These are phyloP conservation scores for Tridacna crocea DNA, from an alignment of 2,888 invertebrate genomes.

Conservation along the genomic window DNA sequence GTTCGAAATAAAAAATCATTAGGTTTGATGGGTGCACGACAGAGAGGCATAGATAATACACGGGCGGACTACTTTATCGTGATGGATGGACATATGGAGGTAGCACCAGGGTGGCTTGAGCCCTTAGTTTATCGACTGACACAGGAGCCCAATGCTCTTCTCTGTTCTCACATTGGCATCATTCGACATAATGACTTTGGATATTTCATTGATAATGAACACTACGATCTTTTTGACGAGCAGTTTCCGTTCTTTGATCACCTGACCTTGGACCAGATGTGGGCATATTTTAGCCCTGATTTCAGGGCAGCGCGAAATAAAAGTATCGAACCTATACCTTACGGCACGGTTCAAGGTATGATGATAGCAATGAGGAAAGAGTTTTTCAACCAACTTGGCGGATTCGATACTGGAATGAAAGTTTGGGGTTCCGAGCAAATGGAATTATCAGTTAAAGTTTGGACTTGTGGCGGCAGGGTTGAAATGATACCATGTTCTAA, in stretches of 20 bases:
- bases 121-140: constrained; percentile 44
- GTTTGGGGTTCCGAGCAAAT: constrained; percentile 55
- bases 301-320: constrained; percentile 31
- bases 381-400: constrained; percentile 47
- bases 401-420: constrained; percentile 53
- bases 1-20: constrained; percentile 26
- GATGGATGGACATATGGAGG: constrained; percentile 58
- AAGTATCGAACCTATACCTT: constrained; percentile 43
- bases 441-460: constrained; percentile 49
- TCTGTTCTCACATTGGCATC: constrained; percentile 55
- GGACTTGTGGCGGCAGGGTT: constrained; percentile 49
- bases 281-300: constrained; percentile 30
- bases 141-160: constrained; percentile 46
- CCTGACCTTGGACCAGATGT: constrained; percentile 43
- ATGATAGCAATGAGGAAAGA: constrained; percentile 52
- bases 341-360: constrained; percentile 50
- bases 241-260: constrained; percentile 41
- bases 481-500: constrained; percentile 54
- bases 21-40: constrained; percentile 56
- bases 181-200: constrained; percentile 48
- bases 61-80: constrained; percentile 44
- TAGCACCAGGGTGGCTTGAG: constrained; percentile 45
- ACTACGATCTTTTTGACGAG: constrained; percentile 24
- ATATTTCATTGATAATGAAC: constrained; percentile 10
- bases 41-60: constrained; percentile 45